Percentiles rank a stretch among this genome's conserved stretches.
Evolutionary conservation across 2,888 invertebrate species (phyloP).

Genomic region (Pyrocoelia pectoralis): DNA sequence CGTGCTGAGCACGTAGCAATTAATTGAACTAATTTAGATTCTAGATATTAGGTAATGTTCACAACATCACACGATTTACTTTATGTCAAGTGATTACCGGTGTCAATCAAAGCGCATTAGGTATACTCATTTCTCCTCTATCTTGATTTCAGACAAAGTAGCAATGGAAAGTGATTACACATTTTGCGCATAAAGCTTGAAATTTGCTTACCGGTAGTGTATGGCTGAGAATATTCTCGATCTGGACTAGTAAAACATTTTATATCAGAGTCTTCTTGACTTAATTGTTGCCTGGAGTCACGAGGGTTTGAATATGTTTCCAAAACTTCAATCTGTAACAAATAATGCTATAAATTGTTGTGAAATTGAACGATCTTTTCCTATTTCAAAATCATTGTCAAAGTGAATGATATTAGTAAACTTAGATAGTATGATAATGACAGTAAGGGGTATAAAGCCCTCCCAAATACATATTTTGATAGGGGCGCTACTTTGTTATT

Average conservation of each 20-base stretch:
- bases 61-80: too few species aligned
- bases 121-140: too few species aligned
- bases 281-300: conserved; percentile 63
- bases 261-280: conserved; percentile 57
- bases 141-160: too few species aligned
- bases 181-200: too few species aligned
- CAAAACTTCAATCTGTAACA: conserved; percentile 73
- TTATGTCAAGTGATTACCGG: too few species aligned
- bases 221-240: conserved; percentile 66
- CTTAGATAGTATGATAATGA: conserved; percentile 2
- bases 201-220: conserved; percentile 64
- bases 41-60: too few species aligned
- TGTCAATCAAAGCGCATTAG: too few species aligned
- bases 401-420: background rate
- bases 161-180: too few species aligned
- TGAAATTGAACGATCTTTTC: too few species aligned
- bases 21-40: too few species aligned
- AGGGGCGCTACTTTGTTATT: conserved; percentile 24
- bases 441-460: conserved; percentile 7
- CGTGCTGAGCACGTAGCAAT: too few species aligned
- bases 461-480: conserved; percentile 19
- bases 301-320: conserved; percentile 79
- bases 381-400: background rate
- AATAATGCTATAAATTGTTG: background rate
- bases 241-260: conserved; percentile 64